A percentile compares a stretch with the other conserved stretches of the same genome.
Evolutionary conservation across 1,140 invertebrate genomes (phyloP).

Genomic region (Hypsibius dujardini): DNA sequence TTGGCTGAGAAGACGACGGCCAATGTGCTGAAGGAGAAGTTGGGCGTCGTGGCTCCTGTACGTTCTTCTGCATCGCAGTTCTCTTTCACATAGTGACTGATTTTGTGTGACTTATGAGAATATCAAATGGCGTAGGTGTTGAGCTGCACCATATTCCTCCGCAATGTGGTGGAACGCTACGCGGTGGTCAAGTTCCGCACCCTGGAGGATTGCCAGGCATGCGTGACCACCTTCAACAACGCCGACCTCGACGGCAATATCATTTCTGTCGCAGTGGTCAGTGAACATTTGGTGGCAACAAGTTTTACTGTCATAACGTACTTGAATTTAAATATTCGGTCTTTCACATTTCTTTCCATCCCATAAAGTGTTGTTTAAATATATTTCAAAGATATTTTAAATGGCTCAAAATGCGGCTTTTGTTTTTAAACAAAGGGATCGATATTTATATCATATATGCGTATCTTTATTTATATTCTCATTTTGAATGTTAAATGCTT

Average conservation of each 20-base stretch:
- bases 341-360: background rate
- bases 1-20: constrained; percentile 8
- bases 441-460: background rate
- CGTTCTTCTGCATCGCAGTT: background rate
- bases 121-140: constrained; percentile 5
- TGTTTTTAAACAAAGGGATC: background rate
- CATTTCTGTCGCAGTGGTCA: background rate
- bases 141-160: constrained; percentile 10
- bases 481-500: no score
- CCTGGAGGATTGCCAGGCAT: background rate
- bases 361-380: background rate
- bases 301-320: no score
- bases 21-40: constrained; percentile 6
- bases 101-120: background rate
- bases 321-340: background rate
- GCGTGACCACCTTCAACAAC: constrained; percentile 2
- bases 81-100: background rate
- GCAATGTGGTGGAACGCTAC: background rate
- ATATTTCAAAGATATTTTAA: background rate
- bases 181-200: background rate
- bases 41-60: background rate
- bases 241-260: constrained; percentile 6
- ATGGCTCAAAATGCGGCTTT: background rate
- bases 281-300: no score
- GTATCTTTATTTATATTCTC: no score